Evolutionary conservation across 2,888 invertebrate genomes (phyloP).

Genomic region (Agriopis leucophaearia): DNA sequence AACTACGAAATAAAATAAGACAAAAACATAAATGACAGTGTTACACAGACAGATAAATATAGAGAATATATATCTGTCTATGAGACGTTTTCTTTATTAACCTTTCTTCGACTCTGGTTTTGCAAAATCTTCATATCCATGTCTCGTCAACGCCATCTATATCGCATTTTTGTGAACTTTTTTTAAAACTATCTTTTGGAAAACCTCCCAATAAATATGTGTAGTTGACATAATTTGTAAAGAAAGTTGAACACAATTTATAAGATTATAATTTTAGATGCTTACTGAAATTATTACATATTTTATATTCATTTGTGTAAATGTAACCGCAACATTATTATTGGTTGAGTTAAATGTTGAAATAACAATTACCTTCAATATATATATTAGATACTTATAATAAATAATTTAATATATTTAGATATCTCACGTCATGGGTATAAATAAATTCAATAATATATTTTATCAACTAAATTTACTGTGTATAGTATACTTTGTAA

Average conservation of each 20-base stretch:
- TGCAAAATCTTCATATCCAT: too few species aligned
- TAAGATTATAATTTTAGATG: conserved; percentile 5
- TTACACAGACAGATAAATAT: too few species aligned
- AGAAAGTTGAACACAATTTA: conserved; percentile 1
- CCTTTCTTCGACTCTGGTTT: too few species aligned
- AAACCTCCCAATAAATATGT: too few species aligned
- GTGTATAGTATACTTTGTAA: conserved; percentile 99
- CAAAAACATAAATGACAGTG: too few species aligned
- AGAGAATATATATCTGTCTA: too few species aligned
- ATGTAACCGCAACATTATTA: conserved; percentile 6
- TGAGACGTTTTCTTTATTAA: too few species aligned
- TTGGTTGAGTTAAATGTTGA: conserved; percentile 1
- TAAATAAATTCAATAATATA: conserved; percentile 42
- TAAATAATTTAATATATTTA: conserved; percentile 25
- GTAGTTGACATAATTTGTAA: conserved; percentile 13
- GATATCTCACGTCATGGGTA: conserved; percentile 58
- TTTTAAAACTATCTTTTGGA: too few species aligned
- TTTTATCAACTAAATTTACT: conserved; percentile 77
- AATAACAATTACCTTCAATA: conserved; percentile 5
- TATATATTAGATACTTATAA: conserved; percentile 11
- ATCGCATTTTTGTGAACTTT: too few species aligned
- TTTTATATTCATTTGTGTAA: conserved; percentile 13
- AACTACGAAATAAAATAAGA: too few species aligned
- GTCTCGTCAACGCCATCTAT: too few species aligned
- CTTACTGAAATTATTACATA: conserved; percentile 5